phyloP scores from a whole-genome alignment of 2,797 vertebrate genomes.

The Sebastiscus albofasciatus region DNA sequence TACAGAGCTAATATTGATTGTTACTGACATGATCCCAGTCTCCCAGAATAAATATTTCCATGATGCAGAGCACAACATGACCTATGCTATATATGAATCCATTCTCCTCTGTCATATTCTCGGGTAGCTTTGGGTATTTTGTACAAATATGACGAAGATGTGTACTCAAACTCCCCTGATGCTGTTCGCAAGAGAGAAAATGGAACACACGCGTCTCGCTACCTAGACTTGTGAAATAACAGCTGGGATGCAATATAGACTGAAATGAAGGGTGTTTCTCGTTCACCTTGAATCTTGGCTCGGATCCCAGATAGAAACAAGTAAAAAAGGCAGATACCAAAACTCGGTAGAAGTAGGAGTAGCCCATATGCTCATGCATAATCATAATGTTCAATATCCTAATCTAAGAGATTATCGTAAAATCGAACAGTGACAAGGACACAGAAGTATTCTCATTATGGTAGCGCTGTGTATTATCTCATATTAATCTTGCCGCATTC shows the following conservation, averaged over 20 bases:
- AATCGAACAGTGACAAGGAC: constrained; percentile 75
- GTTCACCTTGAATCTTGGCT: constrained; percentile 79
- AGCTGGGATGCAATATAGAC: constrained; percentile 73
- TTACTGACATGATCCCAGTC: not conserved
- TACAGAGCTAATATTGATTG: constrained; percentile 32
- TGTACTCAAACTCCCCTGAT: constrained; percentile 54
- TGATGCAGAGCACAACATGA: constrained; percentile 25
- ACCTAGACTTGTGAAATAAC: constrained; percentile 67
- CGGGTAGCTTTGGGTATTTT: constrained; percentile 45
- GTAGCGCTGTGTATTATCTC: constrained; percentile 69
- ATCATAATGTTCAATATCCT: constrained; percentile 78
- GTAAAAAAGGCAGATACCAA: constrained; percentile 50
- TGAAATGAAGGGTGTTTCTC: constrained; percentile 66
- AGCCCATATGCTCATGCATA: constrained; percentile 81
- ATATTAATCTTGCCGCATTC: constrained; percentile 74
- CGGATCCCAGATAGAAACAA: constrained; percentile 67
- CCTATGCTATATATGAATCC: constrained; percentile 31
- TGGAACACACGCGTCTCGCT: constrained; percentile 47
- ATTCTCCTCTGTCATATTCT: constrained; percentile 28
- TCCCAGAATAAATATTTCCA: constrained; percentile 16
- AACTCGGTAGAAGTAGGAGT: constrained; percentile 47
- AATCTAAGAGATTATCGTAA: constrained; percentile 80
- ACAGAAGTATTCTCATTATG: constrained; percentile 72
- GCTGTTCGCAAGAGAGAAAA: constrained; percentile 46
- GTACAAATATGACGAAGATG: constrained; percentile 60